Evolutionary conservation across 2,797 vertebrate genomes (phyloP).

Genomic region (Parauchenoglanis punctatus): DNA sequence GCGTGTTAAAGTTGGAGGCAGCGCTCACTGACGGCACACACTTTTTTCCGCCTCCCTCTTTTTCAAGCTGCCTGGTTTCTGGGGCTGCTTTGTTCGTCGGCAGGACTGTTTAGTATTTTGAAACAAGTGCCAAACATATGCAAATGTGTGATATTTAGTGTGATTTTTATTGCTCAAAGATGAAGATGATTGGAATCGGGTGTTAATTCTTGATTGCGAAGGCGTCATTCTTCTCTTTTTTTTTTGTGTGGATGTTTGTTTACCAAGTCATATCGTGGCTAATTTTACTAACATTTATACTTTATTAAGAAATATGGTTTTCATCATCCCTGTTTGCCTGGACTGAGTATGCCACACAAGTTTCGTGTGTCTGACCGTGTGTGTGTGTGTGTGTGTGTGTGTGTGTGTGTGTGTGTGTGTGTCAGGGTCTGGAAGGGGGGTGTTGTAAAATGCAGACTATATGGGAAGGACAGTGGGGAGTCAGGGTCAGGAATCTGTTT

Average conservation of each 20-base stretch:
- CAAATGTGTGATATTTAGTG: not conserved
- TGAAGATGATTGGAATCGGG: not conserved
- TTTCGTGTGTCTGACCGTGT: not conserved
- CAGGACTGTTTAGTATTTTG: not conserved
- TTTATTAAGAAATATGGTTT: not conserved
- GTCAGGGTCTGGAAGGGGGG: conserved; percentile 57
- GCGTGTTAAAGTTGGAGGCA: conserved; percentile 42
- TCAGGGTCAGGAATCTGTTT: conserved; percentile 72
- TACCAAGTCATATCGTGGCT: not conserved
- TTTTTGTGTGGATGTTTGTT: not conserved
- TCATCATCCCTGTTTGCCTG: not conserved
- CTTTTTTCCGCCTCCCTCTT: conserved; percentile 4
- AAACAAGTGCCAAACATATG: not conserved
- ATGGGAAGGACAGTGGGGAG: conserved; percentile 70
- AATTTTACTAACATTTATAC: not conserved
- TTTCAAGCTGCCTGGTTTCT: conserved; percentile 19
- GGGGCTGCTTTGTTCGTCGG: not conserved
- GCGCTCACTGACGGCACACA: not conserved
- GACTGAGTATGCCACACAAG: not conserved
- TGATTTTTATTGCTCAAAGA: not conserved
- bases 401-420: conserved; percentile 34
- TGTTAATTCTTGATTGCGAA: conserved; percentile 12
- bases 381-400: not conserved
- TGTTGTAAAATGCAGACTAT: conserved; percentile 70
- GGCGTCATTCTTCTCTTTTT: not conserved